Percentiles rank a stretch among this genome's conserved stretches.
These are phyloP conservation scores for Periophthalmodon schlosseri DNA, from an alignment of 2,113 vertebrate genomes.

Conservation along the genomic window DNA sequence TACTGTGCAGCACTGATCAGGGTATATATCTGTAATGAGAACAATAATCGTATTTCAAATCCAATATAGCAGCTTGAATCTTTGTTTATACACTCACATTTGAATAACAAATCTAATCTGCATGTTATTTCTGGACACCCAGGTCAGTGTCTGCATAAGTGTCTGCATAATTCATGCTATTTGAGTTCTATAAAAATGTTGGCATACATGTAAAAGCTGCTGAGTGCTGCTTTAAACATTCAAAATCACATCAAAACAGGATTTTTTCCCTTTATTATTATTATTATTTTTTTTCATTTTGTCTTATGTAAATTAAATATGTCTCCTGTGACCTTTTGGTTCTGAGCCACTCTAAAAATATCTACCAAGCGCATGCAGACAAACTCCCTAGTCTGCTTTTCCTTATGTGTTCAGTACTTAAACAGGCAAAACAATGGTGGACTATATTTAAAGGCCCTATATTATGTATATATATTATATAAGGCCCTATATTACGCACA, in stretches of 20 bases:
- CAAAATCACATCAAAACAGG: not conserved
- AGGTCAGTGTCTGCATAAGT: not conserved
- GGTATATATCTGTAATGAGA: no score
- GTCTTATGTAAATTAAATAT: not conserved
- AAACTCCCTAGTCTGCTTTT: not conserved
- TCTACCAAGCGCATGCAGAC: not conserved
- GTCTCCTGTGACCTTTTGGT: constrained; percentile 1
- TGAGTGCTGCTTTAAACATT: not conserved
- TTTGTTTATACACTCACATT: not conserved
- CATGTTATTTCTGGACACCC: not conserved
- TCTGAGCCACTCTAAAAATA: constrained; percentile 1
- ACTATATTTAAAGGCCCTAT: no score
- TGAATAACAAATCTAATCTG: not conserved
- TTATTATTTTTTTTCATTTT: not conserved
- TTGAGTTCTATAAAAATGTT: not conserved
- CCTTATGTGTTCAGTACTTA: not conserved
- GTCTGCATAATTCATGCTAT: not conserved
- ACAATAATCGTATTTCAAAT: not conserved
- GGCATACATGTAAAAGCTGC: not conserved
- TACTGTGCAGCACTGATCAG: no score
- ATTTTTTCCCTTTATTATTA: no score
- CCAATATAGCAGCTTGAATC: not conserved
- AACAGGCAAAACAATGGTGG: not conserved
- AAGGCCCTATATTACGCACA: no score
- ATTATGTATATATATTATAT: no score